Percentiles rank a stretch among this genome's conserved stretches.
Evolutionary conservation across 2,888 invertebrate genomes (phyloP).

Genomic region (Hipparchia sbordonii): DNA sequence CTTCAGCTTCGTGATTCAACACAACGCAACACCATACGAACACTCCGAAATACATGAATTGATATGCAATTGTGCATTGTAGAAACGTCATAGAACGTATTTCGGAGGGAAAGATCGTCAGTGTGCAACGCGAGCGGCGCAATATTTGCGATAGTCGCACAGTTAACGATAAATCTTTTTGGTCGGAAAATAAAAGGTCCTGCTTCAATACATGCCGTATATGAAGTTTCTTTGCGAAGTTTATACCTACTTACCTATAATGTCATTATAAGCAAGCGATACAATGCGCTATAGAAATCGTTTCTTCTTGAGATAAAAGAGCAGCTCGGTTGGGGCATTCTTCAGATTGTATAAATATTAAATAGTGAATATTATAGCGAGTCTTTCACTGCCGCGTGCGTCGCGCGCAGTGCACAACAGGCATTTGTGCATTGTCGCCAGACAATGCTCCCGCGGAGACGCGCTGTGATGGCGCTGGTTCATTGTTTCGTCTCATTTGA

Average conservation of each 20-base stretch:
- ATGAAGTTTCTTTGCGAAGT: background rate
- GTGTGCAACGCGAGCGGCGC: background rate
- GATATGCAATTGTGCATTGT: too few species aligned
- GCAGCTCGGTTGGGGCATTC: background rate
- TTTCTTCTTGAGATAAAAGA: background rate
- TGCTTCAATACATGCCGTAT: too few species aligned
- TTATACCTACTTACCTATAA: background rate
- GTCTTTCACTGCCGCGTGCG: background rate
- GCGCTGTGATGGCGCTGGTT: background rate
- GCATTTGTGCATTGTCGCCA: background rate
- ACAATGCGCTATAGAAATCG: background rate
- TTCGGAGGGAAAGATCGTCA: too few species aligned
- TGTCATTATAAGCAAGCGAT: background rate
- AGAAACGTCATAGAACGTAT: too few species aligned
- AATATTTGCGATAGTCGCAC: background rate
- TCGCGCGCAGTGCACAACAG: background rate
- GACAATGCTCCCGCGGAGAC: background rate
- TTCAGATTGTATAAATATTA: constrained; percentile 1
- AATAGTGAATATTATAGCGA: background rate
- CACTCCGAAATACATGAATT: too few species aligned
- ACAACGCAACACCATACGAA: too few species aligned
- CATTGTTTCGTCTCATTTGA: background rate
- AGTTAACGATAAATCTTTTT: too few species aligned
- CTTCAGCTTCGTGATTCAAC: too few species aligned
- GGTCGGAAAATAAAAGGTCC: too few species aligned